A percentile compares a stretch with the other conserved stretches of the same genome.
These are phyloP conservation scores for Cydia splendana DNA, from an alignment of 1,140 invertebrate genomes.

Conservation along the genomic window DNA sequence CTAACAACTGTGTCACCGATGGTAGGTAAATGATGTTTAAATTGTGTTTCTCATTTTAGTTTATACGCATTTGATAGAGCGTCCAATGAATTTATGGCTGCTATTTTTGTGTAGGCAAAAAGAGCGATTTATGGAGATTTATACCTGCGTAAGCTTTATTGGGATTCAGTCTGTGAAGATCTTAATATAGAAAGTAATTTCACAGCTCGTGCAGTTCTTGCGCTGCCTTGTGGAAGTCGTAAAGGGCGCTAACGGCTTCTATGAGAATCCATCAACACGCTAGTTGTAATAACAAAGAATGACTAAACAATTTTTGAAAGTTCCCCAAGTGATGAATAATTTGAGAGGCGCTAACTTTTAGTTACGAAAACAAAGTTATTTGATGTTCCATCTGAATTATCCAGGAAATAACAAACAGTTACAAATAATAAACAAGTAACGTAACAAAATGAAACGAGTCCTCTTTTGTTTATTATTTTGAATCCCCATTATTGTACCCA, in stretches of 20 bases:
- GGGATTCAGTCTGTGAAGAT: constrained; percentile 7
- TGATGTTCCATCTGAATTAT: constrained; percentile 36
- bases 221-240: not conserved
- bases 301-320: constrained; percentile 26
- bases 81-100: not conserved
- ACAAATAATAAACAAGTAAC: constrained; percentile 33
- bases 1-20: constrained; percentile 40
- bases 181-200: constrained; percentile 32
- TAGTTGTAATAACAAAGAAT: constrained; percentile 28
- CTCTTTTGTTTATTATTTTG: constrained; percentile 54
- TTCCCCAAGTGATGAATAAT: constrained; percentile 30
- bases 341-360: constrained; percentile 17
- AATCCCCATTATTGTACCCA: constrained; percentile 60
- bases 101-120: constrained; percentile 14
- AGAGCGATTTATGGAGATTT: constrained; percentile 14
- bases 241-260: not conserved
- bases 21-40: constrained; percentile 39
- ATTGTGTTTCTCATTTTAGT: constrained; percentile 36
- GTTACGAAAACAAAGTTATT: constrained; percentile 34
- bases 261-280: constrained; percentile 24
- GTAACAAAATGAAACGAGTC: constrained; percentile 33
- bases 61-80: constrained; percentile 4
- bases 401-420: constrained; percentile 28
- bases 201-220: constrained; percentile 1
- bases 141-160: constrained; percentile 6